Evolutionary conservation across 2,888 invertebrate species (phyloP).

Genomic region (Ormyrus rosae): DNA sequence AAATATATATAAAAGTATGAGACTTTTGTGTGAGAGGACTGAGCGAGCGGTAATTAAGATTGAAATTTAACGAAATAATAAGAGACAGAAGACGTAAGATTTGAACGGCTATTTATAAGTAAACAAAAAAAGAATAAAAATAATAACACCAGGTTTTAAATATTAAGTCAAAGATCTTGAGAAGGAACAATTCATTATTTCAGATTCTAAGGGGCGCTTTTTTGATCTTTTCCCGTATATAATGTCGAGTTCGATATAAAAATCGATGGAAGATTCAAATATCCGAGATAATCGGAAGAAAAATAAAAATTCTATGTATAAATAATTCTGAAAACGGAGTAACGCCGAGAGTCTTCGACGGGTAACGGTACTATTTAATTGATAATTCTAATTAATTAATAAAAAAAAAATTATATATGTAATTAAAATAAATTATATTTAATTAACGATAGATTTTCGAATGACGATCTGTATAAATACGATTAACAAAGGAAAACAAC

Average conservation of each 20-base stretch:
- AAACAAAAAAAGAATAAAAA: slow-evolving; percentile 42
- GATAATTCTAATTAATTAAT: slow-evolving; percentile 59
- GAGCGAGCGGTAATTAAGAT: slow-evolving; percentile 48
- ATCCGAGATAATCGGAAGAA: slow-evolving; percentile 41
- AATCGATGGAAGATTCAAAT: slow-evolving; percentile 40
- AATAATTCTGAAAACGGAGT: slow-evolving; percentile 38
- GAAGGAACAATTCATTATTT: slow-evolving; percentile 55
- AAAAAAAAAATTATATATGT: slow-evolving; percentile 60
- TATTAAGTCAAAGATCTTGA: slow-evolving; percentile 40
- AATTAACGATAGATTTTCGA: slow-evolving; percentile 63
- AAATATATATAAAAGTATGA: slow-evolving; percentile 57
- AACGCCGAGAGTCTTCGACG: slow-evolving; percentile 57
- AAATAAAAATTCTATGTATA: slow-evolving; percentile 57
- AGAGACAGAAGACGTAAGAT: slow-evolving; percentile 26
- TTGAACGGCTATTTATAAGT: slow-evolving; percentile 44
- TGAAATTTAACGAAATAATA: slow-evolving; percentile 36
- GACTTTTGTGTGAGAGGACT: slow-evolving; percentile 41
- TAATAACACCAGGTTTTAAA: slow-evolving; percentile 52
- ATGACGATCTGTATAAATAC: slow-evolving; percentile 57
- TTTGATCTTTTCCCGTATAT: slow-evolving; percentile 58
- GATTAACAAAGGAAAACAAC: slow-evolving; percentile 33
- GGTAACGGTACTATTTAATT: slow-evolving; percentile 65
- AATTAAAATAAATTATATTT: slow-evolving; percentile 65
- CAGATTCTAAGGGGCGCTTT: slow-evolving; percentile 59
- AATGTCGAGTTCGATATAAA: slow-evolving; percentile 53